Percentiles rank a stretch among this genome's conserved stretches.
Conservation (phyloP, 64 coral and sea anemone species). For the Montipora efflorescens region DNA sequence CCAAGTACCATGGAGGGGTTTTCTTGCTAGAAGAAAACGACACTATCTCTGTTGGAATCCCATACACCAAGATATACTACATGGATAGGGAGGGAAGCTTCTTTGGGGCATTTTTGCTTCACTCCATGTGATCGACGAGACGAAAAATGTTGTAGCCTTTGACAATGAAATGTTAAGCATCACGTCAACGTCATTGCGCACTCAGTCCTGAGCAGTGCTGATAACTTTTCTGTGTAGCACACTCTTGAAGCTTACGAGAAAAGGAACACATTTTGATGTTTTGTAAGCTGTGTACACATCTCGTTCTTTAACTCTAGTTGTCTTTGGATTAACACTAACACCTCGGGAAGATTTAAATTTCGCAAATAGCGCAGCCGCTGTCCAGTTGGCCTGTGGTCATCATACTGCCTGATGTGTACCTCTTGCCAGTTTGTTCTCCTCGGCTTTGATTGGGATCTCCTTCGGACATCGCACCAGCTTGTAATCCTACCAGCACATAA, state of each 20-base stretch:
- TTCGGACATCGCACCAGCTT: neutral
- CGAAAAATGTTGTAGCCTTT: neutral
- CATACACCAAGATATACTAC: constrained; percentile 18
- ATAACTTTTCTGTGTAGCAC: neutral
- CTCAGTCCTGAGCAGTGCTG: no score
- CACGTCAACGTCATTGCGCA: neutral
- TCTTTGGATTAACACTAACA: neutral
- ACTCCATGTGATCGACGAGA: neutral
- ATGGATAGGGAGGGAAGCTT: constrained; percentile 54
- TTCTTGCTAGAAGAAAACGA: constrained; percentile 4
- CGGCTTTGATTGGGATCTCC: neutral
- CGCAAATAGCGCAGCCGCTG: neutral
- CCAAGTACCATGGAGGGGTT: constrained; percentile 56
- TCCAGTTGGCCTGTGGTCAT: constrained; percentile 15
- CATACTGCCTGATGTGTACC: constrained; percentile 51
- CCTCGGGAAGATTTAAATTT: neutral
- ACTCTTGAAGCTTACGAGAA: neutral
- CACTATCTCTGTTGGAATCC: constrained; percentile 8
- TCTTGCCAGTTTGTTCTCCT: constrained; percentile 3
- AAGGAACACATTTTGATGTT: neutral
- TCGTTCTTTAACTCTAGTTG: neutral
- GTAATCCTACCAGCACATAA: neutral
- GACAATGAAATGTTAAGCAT: neutral
- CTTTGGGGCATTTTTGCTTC: constrained; percentile 60
- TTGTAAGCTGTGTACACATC: neutral